phyloP scores from a whole-genome alignment of 2,113 vertebrate species.

The Pheucticus melanocephalus region DNA sequence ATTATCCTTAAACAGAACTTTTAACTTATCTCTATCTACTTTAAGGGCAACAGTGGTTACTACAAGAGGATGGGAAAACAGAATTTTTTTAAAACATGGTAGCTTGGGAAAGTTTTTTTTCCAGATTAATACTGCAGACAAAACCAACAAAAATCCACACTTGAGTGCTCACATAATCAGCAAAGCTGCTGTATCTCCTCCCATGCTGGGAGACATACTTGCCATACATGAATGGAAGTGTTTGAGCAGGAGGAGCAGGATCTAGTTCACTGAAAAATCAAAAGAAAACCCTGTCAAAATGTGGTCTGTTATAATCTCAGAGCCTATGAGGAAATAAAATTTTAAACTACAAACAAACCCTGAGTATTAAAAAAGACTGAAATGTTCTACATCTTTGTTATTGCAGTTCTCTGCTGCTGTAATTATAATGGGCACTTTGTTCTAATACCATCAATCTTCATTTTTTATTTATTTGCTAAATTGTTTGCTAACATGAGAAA shows the following conservation, averaged over 20 bases:
- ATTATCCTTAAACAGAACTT: not conserved
- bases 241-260: not conserved
- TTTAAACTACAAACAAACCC: not conserved
- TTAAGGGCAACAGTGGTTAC: not conserved
- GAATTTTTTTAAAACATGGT: not conserved
- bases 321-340: not conserved
- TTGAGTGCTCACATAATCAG: not conserved
- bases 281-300: not conserved
- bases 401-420: not conserved
- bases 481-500: not conserved
- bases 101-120: not conserved
- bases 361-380: not conserved
- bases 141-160: not conserved
- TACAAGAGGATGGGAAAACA: not conserved
- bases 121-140: not conserved
- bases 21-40: not conserved
- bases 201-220: not conserved
- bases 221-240: not conserved
- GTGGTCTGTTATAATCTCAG: not conserved
- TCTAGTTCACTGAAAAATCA: not conserved
- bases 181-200: not conserved
- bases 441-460: not conserved
- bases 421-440: not conserved
- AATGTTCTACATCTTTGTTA: not conserved
- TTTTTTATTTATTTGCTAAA: conserved; percentile 52